Percentiles rank a stretch among this genome's conserved stretches.
Evolutionary conservation across 2,888 invertebrate genomes (phyloP).

Genomic region (Eristalis tenax): DNA sequence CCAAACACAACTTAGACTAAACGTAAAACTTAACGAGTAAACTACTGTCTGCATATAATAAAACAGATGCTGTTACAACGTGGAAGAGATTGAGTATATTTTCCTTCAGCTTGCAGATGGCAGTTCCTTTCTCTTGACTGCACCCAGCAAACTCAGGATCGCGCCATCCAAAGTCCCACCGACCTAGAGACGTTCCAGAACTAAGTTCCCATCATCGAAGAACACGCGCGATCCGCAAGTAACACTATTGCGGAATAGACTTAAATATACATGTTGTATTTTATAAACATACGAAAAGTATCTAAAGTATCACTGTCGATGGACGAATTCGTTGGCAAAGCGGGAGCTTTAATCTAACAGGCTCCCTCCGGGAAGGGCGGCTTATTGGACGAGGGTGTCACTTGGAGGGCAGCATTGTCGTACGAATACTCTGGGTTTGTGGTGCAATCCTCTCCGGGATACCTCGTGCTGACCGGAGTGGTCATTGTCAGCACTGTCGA

Average conservation of each 20-base stretch:
- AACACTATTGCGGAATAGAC: background rate
- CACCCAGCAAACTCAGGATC: too few species aligned
- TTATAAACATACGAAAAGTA: background rate
- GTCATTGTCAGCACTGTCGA: conserved; percentile 86
- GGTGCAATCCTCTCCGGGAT: conserved; percentile 88
- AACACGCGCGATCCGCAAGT: background rate
- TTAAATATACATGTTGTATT: background rate
- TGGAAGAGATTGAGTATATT: too few species aligned
- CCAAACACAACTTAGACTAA: too few species aligned
- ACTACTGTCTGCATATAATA: too few species aligned
- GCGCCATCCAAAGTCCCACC: too few species aligned
- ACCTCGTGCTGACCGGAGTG: conserved; percentile 87
- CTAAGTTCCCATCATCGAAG: too few species aligned
- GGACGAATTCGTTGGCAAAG: conserved; percentile 52
- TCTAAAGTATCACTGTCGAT: conserved; percentile 48
- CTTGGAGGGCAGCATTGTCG: conserved; percentile 89
- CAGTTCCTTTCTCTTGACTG: too few species aligned
- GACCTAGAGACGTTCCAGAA: too few species aligned
- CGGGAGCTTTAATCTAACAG: conserved; percentile 8
- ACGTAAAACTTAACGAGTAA: too few species aligned
- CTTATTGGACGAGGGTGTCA: conserved; percentile 82
- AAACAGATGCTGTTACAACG: too few species aligned
- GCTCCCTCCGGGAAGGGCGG: conserved; percentile 69
- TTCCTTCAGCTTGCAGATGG: too few species aligned
- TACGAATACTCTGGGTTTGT: conserved; percentile 88